Base-by-base conservation (phyloP, 2,888 invertebrate genomes). In the Diloba caeruleocephala region DNA sequence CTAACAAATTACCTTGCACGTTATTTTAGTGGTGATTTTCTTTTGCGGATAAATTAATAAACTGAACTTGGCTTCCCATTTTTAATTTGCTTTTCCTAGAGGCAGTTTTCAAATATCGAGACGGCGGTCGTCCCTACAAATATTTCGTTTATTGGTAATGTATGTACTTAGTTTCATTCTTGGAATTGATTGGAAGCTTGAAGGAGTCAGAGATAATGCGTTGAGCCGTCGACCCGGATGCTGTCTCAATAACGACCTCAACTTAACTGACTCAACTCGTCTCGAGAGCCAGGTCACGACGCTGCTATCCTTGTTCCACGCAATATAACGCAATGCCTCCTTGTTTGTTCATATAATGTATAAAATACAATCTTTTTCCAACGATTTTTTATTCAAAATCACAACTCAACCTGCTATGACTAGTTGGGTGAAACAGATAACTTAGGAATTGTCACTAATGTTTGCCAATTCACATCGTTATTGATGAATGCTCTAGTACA, bases 181-280 rank as follows among this genome's bases (percentile, higher is more conserved):
- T 53, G 50, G 62, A 55, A 68, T 51, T 51, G 51, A 74, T 77
- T 59, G 63, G 67, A 69, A 66, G 61, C 76, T 61, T 74, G 53
- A 74, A 79, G 76, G 71, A 78, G 77, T 71, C 63, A 51, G 52
- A 75, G 79, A 79, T 81, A 79, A 80, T 76, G 53, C 67, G 64
- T 58, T 69, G 72, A 74, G 74, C 53, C 74, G 76, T 74, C 82
- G 80, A 88, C 87, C 87, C 89, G 89, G 88, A 89, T 88, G 78
- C 79, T 81, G 71, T 51, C 42, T 71, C 51, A 58, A 59, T 68
- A 55, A 57, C 51, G 56, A 54, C 56, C 45, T 36, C 57, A 62
- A 71, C 64, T 71, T 79, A 77, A 78, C 72, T 83, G 79, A 78
- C 70, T 68, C 60, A 60, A 65, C 71, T 74, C 62, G 71, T 65